phyloP scores from a whole-genome alignment of 2,113 vertebrate genomes.

The Oryzias woworae region DNA sequence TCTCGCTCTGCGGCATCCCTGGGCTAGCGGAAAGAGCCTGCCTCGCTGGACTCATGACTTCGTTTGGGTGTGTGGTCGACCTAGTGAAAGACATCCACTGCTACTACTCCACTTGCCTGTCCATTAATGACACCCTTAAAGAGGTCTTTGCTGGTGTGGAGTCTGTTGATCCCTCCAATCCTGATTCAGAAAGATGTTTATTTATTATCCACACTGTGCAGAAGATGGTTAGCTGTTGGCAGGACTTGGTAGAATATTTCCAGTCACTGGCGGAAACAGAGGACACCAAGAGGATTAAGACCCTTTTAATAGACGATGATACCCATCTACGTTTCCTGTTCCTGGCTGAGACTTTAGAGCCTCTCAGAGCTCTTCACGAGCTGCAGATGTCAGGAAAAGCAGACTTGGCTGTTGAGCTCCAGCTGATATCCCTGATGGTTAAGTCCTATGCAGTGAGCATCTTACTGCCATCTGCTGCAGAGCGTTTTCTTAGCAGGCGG shows the following conservation, averaged over 20 bases:
- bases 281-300: background rate
- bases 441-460: constrained; percentile 39
- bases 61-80: constrained; percentile 42
- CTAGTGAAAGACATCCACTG: constrained; percentile 59
- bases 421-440: constrained; percentile 41
- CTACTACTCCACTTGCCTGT: constrained; percentile 35
- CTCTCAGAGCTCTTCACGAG: constrained; percentile 59
- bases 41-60: constrained; percentile 42
- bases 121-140: constrained; percentile 29
- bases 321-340: constrained; percentile 63
- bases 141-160: constrained; percentile 31
- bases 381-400: constrained; percentile 5
- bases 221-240: constrained; percentile 60
- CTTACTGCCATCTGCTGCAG: constrained; percentile 1
- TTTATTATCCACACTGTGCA: constrained; percentile 43
- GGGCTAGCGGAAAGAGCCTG: constrained; percentile 51
- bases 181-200: constrained; percentile 28
- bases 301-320: constrained; percentile 35
- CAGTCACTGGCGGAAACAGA: background rate
- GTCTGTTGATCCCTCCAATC: background rate
- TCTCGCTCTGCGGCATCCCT: constrained; percentile 62
- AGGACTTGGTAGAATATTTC: constrained; percentile 57
- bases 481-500: constrained; percentile 27
- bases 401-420: constrained; percentile 35
- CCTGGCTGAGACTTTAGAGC: constrained; percentile 62